These are phyloP conservation scores for Calvadosia cruxmelitensis DNA, from an alignment of 30 jellyfish, hydroid and myxozoan genomes.

Conservation along the genomic window DNA sequence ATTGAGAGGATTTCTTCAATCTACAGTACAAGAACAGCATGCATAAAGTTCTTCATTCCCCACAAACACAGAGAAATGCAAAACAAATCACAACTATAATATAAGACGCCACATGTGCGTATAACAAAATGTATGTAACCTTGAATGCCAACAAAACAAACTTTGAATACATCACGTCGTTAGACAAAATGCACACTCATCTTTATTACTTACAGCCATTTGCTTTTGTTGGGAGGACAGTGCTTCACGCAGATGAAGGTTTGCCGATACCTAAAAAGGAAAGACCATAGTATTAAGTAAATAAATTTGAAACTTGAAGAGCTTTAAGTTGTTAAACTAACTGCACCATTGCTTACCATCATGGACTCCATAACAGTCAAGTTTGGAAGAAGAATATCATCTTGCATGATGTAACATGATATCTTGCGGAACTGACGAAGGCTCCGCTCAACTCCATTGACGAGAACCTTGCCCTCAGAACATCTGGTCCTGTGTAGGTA, in stretches of 20 bases:
- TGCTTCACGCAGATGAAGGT: slow-evolving; percentile 62
- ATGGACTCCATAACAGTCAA: slow-evolving; percentile 86
- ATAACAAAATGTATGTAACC: too few relatives aligned
- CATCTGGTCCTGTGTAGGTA: slow-evolving; percentile 55
- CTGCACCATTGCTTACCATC: too few relatives aligned
- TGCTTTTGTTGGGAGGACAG: slow-evolving; percentile 44
- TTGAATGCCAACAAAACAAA: too few relatives aligned
- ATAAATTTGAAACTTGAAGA: too few relatives aligned
- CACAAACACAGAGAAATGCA: not conserved
- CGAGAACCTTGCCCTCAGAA: slow-evolving; percentile 81
- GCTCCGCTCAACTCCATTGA: slow-evolving; percentile 75
- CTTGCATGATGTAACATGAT: slow-evolving; percentile 95
- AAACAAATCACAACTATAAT: too few relatives aligned
- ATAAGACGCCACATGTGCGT: too few relatives aligned
- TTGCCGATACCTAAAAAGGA: slow-evolving; percentile 75
- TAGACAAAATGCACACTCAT: too few relatives aligned
- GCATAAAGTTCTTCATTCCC: not conserved
- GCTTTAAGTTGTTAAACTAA: too few relatives aligned
- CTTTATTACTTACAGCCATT: slow-evolving; percentile 54
- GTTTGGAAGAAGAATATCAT: slow-evolving; percentile 88
- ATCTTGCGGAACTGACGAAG: slow-evolving; percentile 78
- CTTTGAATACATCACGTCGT: too few relatives aligned
- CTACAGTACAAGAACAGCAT: too few relatives aligned
- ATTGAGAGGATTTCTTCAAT: slow-evolving; percentile 63
- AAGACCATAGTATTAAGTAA: not conserved